Evolutionary conservation across 2,888 invertebrate genomes (phyloP).

Genomic region (Lymantria dispar): DNA sequence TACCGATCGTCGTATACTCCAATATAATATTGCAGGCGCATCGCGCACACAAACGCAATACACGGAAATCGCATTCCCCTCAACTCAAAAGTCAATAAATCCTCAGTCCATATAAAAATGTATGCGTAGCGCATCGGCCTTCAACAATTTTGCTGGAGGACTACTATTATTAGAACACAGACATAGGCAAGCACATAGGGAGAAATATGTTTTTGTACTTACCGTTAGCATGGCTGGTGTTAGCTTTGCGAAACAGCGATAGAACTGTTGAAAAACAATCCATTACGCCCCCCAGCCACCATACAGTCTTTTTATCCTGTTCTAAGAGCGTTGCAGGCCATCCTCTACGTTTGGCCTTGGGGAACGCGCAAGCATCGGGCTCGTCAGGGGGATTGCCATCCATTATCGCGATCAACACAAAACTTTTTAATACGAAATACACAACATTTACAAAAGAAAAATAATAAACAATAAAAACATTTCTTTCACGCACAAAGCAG

Average conservation of each 20-base stretch:
- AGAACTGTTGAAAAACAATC: constrained; percentile 94
- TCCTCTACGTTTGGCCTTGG: constrained; percentile 36
- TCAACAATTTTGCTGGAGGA: no score
- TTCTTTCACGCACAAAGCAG: not conserved
- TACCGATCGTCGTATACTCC: not conserved
- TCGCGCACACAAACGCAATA: not conserved
- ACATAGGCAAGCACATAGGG: no score
- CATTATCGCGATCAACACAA: constrained; percentile 14
- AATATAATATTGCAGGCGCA: not conserved
- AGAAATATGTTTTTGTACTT: constrained; percentile 2
- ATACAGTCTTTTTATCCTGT: constrained; percentile 78
- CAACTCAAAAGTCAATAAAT: no score
- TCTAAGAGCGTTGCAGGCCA: constrained; percentile 28
- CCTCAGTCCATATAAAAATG: no score
- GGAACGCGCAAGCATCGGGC: constrained; percentile 17
- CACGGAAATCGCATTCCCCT: constrained; percentile 1
- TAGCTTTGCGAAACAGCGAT: constrained; percentile 91
- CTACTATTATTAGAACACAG: no score
- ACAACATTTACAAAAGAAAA: not conserved
- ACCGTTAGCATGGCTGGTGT: constrained; percentile 86
- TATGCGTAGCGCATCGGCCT: no score
- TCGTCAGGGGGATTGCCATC: constrained; percentile 30
- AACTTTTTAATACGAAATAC: not conserved
- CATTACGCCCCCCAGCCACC: constrained; percentile 91
- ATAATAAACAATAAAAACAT: constrained; percentile 1